phyloP scores from a whole-genome alignment of 2,113 vertebrate species.

The Lycaon pictus region DNA sequence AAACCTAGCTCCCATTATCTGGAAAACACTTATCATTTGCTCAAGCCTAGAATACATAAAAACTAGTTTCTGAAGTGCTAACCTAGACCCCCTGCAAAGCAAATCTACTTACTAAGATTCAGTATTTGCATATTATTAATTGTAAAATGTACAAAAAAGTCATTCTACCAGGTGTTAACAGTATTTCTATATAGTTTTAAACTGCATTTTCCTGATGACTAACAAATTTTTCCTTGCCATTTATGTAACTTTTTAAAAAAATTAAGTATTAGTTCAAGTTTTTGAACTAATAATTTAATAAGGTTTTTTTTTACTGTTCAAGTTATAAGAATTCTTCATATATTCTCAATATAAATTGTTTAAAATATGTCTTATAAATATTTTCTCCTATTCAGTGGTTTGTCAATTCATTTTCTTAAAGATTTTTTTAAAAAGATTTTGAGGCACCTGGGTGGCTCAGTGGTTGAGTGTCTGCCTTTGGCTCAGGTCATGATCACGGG shows the following conservation, averaged over 20 bases:
- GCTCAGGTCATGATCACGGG: too few species aligned
- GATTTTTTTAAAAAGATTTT: too few species aligned
- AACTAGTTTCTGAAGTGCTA: background rate
- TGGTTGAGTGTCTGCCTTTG: too few species aligned
- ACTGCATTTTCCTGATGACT: background rate
- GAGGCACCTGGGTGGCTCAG: too few species aligned
- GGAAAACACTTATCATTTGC: background rate
- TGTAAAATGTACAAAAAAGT: background rate
- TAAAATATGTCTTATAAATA: background rate
- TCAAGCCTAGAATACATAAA: background rate
- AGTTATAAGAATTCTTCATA: background rate
- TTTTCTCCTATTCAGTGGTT: background rate
- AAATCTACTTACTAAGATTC: background rate
- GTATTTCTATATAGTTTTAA: background rate
- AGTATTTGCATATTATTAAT: background rate
- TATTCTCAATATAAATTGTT: background rate
- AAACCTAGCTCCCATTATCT: background rate
- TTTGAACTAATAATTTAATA: background rate
- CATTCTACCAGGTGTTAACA: background rate
- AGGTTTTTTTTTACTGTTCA: constrained; percentile 1
- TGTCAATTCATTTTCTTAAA: background rate
- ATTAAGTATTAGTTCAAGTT: background rate
- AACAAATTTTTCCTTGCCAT: background rate
- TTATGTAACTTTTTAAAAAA: background rate
- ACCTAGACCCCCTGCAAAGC: background rate